Evolutionary conservation across 2,888 invertebrate species (phyloP), one percentile per base, ranked within the genome.

Genomic region (Platynereis dumerilii): DNA sequence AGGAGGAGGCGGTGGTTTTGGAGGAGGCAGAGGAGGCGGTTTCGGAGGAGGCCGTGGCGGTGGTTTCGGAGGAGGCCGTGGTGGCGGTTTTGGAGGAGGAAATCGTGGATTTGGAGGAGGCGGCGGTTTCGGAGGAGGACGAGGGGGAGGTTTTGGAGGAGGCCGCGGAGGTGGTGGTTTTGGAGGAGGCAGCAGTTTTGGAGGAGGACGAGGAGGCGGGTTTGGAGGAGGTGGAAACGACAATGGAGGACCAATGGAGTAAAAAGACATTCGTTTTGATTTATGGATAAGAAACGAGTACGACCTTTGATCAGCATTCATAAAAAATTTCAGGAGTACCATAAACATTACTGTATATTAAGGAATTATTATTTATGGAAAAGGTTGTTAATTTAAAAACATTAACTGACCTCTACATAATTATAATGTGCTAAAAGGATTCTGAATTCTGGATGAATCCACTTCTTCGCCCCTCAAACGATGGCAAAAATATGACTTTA

Each of bases 181-280:
- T 69, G 45, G 68, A 60, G 59, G 58, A 67, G 39, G 69, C n/a
- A n/a, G n/a, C n/a, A n/a, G n/a, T 67, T 27, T 59, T 69, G 45
- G 68, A 60, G 59, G 58, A 67, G 39, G 69, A 68, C 55, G 65
- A 66, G 56, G 64, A 60, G 66, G 58, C 34, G 39, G 48, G 48
- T 53, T 57, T n/a, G 44, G 60, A 52, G 44, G 68, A 56, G 15
- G 34, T 34, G 34, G 34, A 34, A n/a, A n/a, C n/a, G n/a, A n/a
- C n/a, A 62, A 60, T 42, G 53, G 54, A 58, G 54, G 58, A 53
- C 34, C 53, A 20, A 58, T 34, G 58, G 57, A 66, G 42, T 34
- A 34, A 34, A 34, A n/a, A n/a, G n/a, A n/a, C n/a, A n/a, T n/a
- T n/a, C n/a, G n/a, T n/a, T n/a, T n/a, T n/a, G n/a, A n/a, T n/a